Evolutionary conservation across 1,140 invertebrate species (phyloP), one percentile per base, ranked within the genome.

Genomic region (Aleiodes sp.): DNA sequence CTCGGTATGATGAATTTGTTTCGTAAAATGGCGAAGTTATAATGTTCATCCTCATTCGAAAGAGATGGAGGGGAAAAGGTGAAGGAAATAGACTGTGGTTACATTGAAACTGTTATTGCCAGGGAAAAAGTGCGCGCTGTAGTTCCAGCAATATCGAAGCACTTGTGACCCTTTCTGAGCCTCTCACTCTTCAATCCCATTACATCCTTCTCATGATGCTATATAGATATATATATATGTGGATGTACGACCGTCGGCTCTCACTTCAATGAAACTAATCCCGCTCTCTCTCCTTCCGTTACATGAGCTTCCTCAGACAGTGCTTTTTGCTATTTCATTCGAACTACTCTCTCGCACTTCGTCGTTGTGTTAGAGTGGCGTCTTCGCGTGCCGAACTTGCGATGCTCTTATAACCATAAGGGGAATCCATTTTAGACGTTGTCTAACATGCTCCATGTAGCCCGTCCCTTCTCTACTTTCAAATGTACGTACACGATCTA

Each of bases 121-220:
- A n/a, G n/a, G 56, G 56, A 59, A 59, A 59, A 59, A 59, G 46
- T 52, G 56, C 56, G 28, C 28, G 28, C 24, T n/a, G 26, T 31
- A 59, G 56, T 59, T 59, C 28, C 56, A 59, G 56, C 56, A 59
- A 59, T 59, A 59, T 59, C 56, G 56, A 59, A 59, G 56, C 56
- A 59, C 56, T 59, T 59, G 56, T 59, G 56, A 59, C 28, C 28
- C 28, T 56, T 26, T 59, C 46, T 52, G 19, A 16, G 21, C 12
- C 26, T 31, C 28, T 31, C 19, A 28, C 24, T 56, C 24, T 31
- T 59, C 28, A 31, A n/a, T 52, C 46, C 46, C 46, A 52, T 52
- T 52, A 52, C 56, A 24, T 12, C 24, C 28, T 28, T 59, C 28
- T 29, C 56, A 31, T 31, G 56, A 29, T 59, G 56, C n/a, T n/a